Conservation (phyloP, 2,113 vertebrate species). For the Sminthopsis crassicaudata region DNA sequence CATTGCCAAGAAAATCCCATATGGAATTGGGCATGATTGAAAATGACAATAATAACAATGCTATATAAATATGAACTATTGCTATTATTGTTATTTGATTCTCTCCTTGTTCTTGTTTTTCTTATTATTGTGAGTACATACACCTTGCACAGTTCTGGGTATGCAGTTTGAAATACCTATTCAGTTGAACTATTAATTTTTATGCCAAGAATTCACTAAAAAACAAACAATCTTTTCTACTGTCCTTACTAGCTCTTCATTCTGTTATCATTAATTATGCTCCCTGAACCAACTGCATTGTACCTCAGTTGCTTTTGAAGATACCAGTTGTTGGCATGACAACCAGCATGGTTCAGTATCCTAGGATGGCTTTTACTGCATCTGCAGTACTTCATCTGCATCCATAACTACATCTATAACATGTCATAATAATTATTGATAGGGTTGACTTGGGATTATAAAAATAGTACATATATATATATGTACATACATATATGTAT, state of each 20-base stretch:
- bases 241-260: conserved; percentile 18
- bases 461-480: neutral
- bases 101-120: neutral
- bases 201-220: conserved; percentile 11
- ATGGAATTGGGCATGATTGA: neutral
- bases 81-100: neutral
- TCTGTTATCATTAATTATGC: neutral
- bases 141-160: neutral
- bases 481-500: neutral
- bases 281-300: neutral
- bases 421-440: neutral
- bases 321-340: neutral
- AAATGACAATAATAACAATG: neutral
- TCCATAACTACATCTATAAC: neutral
- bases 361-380: neutral
- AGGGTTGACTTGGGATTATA: neutral
- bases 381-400: neutral
- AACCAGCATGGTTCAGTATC: neutral
- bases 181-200: conserved; percentile 25
- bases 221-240: conserved; percentile 28
- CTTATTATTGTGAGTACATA: neutral
- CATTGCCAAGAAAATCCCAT: neutral
- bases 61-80: neutral
- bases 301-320: neutral
- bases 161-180: neutral